Base-by-base conservation (phyloP, 2,113 vertebrate species). In the Tursiops truncatus region DNA sequence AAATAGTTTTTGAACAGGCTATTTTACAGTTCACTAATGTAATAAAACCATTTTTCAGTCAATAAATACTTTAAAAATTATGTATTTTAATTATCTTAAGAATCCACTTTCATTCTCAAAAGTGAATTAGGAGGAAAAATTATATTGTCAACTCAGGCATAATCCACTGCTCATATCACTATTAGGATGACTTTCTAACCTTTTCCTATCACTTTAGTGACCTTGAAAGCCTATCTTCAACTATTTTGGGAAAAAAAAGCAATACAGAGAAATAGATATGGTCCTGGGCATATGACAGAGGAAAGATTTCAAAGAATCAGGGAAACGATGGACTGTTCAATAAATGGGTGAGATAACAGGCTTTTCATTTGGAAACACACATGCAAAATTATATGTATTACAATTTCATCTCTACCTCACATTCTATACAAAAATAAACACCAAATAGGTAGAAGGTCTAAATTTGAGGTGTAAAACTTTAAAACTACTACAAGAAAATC, bases 21-120 rank as follows among this genome's bases (percentile, higher is more conserved):
- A 50, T 31, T 63, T 90, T 77, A 56, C 9, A 31, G 50, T 67
- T 11, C 25, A 92, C 11, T 13, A 92, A 68, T 41, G n/a, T 88
- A 70, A 90, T 60, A 81, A 80, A 87, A 73, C 26, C 8, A 68
- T 25, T 68, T 92, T 74, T 76, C 56, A 73, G 81, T 68, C 33
- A 91, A 81, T 25, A 71, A 94, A 25, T 89, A 85, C 44, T 84
- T 94, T 85, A 25, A 81, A 80, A 90, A 81, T 67, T 71, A 89
- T 9, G 31, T 26, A 84, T 80, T 63, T 67, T 82, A 92, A 87
- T 73, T 85, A 79, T 73, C 33, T 84, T 79, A 41, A 58, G 38
- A 80, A 84, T n/a, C 26, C 5, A n/a, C n/a, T 50, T 89, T 90
- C 65, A 74, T 41, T 90, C 47, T 74, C 20, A 85, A 67, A 89